These are phyloP conservation scores for Pharmacophagus antenor DNA, from an alignment of 2,888 invertebrate genomes.

Conservation along the genomic window DNA sequence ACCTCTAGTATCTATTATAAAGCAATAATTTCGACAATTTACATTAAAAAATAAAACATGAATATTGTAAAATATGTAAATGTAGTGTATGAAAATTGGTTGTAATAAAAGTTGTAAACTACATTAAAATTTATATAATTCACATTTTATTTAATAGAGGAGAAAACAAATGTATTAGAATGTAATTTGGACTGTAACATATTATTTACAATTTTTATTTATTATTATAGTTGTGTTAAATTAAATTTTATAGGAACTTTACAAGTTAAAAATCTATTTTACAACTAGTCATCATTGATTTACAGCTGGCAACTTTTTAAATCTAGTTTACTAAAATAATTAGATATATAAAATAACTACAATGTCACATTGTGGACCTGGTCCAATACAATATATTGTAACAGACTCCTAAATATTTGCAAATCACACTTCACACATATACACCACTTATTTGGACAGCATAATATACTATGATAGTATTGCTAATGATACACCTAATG, in stretches of 20 bases:
- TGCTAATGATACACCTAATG: not conserved
- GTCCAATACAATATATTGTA: slow-evolving; percentile 1
- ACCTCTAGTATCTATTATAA: no score
- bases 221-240: slow-evolving; percentile 36
- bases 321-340: not conserved
- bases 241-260: slow-evolving; percentile 70
- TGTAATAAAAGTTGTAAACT: not conserved
- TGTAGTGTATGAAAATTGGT: no score
- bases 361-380: no score
- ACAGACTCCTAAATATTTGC: not conserved
- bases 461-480: not conserved
- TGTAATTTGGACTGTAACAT: not conserved
- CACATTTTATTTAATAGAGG: not conserved
- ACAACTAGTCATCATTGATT: slow-evolving; percentile 31
- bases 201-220: slow-evolving; percentile 11
- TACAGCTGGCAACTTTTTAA: slow-evolving; percentile 33
- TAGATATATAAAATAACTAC: not conserved
- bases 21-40: no score
- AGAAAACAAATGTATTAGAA: no score
- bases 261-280: slow-evolving; percentile 43
- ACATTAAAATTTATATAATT: not conserved
- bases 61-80: no score
- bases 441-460: not conserved
- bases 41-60: no score
- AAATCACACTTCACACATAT: not conserved